These are phyloP conservation scores for Melanotaenia maccullochi DNA, from an alignment of 2,797 vertebrate species.

Conservation along the genomic window DNA sequence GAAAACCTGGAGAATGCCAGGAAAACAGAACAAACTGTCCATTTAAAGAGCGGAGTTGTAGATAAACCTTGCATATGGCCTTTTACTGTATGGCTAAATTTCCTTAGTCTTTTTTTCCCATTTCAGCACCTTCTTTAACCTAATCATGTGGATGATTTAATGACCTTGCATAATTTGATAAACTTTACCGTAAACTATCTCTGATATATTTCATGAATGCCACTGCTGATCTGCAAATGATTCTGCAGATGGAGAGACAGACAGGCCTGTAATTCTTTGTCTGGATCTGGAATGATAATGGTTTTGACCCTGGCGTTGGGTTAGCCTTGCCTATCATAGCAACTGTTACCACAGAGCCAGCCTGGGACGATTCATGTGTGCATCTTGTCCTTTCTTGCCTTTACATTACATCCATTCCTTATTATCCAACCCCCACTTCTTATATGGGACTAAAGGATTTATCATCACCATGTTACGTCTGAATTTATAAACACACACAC, in stretches of 20 bases:
- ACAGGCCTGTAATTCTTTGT: slow-evolving; percentile 44
- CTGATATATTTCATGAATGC: slow-evolving; percentile 48
- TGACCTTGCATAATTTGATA: slow-evolving; percentile 24
- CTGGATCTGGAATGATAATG: slow-evolving; percentile 65
- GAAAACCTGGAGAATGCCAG: slow-evolving; percentile 33
- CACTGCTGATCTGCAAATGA: slow-evolving; percentile 34
- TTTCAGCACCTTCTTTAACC: slow-evolving; percentile 14
- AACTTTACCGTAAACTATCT: slow-evolving; percentile 19
- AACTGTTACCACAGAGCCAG: slow-evolving; percentile 22
- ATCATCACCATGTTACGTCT: background rate
- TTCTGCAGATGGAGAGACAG: slow-evolving; percentile 43
- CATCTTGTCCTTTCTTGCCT: slow-evolving; percentile 19
- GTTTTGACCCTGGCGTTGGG: slow-evolving; percentile 64
- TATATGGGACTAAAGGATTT: slow-evolving; percentile 9
- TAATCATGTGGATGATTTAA: slow-evolving; percentile 31
- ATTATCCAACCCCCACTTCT: slow-evolving; percentile 1
- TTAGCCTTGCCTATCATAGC: slow-evolving; percentile 45
- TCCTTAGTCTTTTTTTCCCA: background rate
- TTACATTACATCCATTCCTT: slow-evolving; percentile 17
- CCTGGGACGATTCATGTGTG: slow-evolving; percentile 9
- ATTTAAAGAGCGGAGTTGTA: slow-evolving; percentile 3
- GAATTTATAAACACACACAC: slow-evolving; percentile 1
- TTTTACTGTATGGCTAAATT: background rate
- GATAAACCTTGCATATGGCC: background rate
- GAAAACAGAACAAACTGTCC: slow-evolving; percentile 4